phyloP scores from a whole-genome alignment of 2,888 invertebrate species.

The Camptogramma bilineatum region DNA sequence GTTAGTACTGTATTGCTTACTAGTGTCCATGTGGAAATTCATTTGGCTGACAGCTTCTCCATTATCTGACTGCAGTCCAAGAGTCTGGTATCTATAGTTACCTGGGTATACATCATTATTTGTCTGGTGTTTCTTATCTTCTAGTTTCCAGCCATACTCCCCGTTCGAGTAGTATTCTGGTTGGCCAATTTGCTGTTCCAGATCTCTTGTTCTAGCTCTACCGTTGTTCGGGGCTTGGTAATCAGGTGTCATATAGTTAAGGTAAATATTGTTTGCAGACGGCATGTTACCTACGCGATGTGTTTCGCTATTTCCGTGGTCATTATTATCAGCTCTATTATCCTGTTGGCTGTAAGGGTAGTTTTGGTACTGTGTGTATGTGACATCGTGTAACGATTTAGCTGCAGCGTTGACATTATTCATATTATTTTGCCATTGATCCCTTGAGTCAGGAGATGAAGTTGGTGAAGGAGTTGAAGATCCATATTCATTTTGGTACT shows the following conservation, averaged over 20 bases:
- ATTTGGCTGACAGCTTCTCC: conserved; percentile 70
- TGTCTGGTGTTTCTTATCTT: conserved; percentile 66
- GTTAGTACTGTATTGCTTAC: conserved; percentile 57
- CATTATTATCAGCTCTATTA: conserved; percentile 52
- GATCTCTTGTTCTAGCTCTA: conserved; percentile 62
- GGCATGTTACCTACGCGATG: conserved; percentile 68
- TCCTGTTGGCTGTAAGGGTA: conserved; percentile 64
- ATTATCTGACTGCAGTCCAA: conserved; percentile 56
- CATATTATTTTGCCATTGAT: conserved; percentile 68
- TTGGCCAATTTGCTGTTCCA: conserved; percentile 67
- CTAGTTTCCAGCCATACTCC: conserved; percentile 80
- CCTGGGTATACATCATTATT: conserved; percentile 59
- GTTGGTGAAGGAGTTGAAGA: conserved; percentile 66
- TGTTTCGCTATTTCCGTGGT: conserved; percentile 65
- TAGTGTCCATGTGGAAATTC: conserved; percentile 74
- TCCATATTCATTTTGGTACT: conserved; percentile 69
- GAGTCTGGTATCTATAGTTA: conserved; percentile 64
- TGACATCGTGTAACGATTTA: conserved; percentile 67
- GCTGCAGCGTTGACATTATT: conserved; percentile 59
- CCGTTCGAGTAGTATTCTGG: conserved; percentile 73
- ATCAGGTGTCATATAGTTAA: conserved; percentile 74
- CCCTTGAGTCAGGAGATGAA: conserved; percentile 63
- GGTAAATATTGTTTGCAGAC: conserved; percentile 72
- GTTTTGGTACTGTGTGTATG: conserved; percentile 65
- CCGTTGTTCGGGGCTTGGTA: conserved; percentile 60